Base-by-base conservation (phyloP, 2,113 vertebrate genomes). In the Sterrhoptilus dennistouni region DNA sequence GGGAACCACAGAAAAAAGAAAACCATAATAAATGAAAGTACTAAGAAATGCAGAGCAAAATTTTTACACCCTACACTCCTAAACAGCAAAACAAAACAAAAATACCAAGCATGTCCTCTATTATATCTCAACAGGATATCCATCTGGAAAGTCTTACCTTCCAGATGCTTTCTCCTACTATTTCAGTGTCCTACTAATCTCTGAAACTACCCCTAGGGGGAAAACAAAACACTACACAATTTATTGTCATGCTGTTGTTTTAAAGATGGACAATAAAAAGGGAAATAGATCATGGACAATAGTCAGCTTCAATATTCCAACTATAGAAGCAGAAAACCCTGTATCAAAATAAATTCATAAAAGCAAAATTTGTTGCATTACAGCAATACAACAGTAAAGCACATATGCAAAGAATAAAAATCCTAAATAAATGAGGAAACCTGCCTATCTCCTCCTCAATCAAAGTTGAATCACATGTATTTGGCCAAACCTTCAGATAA, bases 91-190 rank as follows among this genome's bases (percentile, higher is more conserved):
- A 44, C 14, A 72, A 83, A 83, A 57, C 11, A 81, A 42, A 71
- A 92, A 47, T 12, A 83, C 10, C 36, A 81, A 54, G 31, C 21
- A 82, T 28, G 56, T 54, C 29, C 65, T 63, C 50, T 87, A 54
- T 92, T 86, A 78, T 40, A 65, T 77, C 83, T 86, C 87, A 70
- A 95, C 65, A 90, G 76, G 66, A 87, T 44, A 95, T 82, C 95
- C 96, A 96, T 93, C 93, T 95, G 96, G 95, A 75, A 97, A 79
- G 38, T 61, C 64, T 83, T 83, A 94, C 35, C 53, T 95, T 95
- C 97, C 94, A 97, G 94, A 96, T 88, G 94, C 88, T 83, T 94
- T 83, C 65, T 45, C 44, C 11, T 36, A 59, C 89, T 88, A 90
- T 87, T 86, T 75, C 71, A 84, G 82, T 97, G 93, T 84, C 71